These are phyloP conservation scores for Poeciliopsis paucimaculata DNA, from an alignment of 2,797 vertebrate genomes.

Conservation along the genomic window DNA sequence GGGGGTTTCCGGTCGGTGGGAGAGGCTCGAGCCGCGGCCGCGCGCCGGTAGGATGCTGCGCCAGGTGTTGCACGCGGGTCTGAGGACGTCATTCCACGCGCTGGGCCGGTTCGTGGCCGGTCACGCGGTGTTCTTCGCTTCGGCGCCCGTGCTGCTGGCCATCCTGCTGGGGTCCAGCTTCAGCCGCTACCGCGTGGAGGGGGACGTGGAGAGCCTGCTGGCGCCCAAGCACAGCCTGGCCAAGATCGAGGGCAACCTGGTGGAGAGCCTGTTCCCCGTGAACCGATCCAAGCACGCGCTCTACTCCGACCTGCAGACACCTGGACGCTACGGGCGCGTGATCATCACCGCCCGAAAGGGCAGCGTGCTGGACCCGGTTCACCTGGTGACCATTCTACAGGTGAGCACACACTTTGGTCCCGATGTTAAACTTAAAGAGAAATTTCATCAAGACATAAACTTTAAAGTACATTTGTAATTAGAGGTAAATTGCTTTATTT, in stretches of 20 bases:
- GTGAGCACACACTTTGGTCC: constrained; percentile 59
- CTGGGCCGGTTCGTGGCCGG: constrained; percentile 94
- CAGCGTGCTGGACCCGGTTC: constrained; percentile 92
- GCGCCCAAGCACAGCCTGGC: constrained; percentile 97
- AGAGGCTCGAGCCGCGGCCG: constrained; percentile 88
- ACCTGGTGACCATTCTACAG: constrained; percentile 91
- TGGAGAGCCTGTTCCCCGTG: constrained; percentile 95
- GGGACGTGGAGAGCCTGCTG: constrained; percentile 93
- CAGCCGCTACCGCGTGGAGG: constrained; percentile 95
- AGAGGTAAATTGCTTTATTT: not conserved
- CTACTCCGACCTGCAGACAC: constrained; percentile 96
- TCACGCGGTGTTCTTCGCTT: constrained; percentile 97
- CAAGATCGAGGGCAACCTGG: constrained; percentile 96
- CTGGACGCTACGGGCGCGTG: constrained; percentile 94
- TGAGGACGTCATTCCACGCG: constrained; percentile 91
- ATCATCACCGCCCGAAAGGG: constrained; percentile 92
- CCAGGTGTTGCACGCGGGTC: constrained; percentile 95
- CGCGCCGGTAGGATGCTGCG: constrained; percentile 97
- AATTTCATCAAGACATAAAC: not conserved
- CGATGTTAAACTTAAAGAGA: not conserved
- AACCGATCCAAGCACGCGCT: constrained; percentile 97
- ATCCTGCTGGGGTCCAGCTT: constrained; percentile 97
- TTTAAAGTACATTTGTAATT: not conserved
- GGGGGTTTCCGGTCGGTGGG: constrained; percentile 81
- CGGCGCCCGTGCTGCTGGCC: constrained; percentile 93